Evolutionary conservation across 2,888 invertebrate genomes (phyloP), one percentile per base, ranked within the genome.

Genomic region (Tolmerus cingulatus): DNA sequence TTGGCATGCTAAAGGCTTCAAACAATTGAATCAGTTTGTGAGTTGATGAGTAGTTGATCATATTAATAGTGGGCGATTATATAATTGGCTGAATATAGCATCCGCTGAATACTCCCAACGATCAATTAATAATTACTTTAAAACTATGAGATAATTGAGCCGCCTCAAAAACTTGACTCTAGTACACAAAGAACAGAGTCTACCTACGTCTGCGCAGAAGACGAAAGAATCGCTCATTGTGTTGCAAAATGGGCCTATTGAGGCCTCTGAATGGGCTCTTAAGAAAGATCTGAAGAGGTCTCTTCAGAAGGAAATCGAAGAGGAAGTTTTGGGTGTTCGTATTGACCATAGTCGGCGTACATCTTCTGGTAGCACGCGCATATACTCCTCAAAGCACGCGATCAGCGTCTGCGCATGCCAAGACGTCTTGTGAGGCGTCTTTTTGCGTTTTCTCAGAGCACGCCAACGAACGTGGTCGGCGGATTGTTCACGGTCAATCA

Each of bases 111-210:
- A 14, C 46, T 37, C 19, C 23, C n/a, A 23, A 78, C 43, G 77
- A 77, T 77, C 77, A 78, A 78, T 78, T 40, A 43, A 23, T 78
- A 79, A 79, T 51, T 79, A 46, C 23, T 5, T n/a, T 79, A 5
- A 16, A 46, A 16, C 30, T 46, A 9, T 12, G 79, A 46, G 23
- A 43, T 43, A 79, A 46, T 34, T 77, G 34, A 23, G 51, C 55
- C 55, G 30, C n/a, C 16, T 79, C 14, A 46, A 14, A 79, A 51
- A 30, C 27, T 23, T 57, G 9, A 57, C 23, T 37, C 7, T 23
- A 57, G 16, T 4, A 79, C 14, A 46, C 43, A 23, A 27, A 19
- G 30, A 51, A 51, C 40, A 16, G 40, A 40, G 27, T 12, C 51
- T 30, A 79, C 79, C 79, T 79, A 78, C 37, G 37, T 40, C 78